A percentile compares a stretch with the other conserved stretches of the same genome.
Conservation (phyloP, 2,888 invertebrate genomes). For the Anthoptus insignis region DNA sequence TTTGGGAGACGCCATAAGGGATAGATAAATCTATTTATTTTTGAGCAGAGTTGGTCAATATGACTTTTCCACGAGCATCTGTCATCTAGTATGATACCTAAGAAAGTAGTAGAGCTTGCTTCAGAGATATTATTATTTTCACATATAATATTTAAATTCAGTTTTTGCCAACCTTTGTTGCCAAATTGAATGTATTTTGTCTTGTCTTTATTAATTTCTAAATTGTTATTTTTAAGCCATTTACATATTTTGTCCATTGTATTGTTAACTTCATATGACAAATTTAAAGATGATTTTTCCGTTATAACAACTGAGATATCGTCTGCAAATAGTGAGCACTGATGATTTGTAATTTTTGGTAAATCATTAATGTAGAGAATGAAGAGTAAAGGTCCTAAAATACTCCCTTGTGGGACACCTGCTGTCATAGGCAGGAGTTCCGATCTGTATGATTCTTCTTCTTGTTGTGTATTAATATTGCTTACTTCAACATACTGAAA, state of each 20-base stretch:
- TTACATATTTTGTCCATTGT: too few species aligned
- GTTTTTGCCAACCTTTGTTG: background rate
- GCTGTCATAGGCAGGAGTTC: background rate
- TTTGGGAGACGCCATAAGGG: background rate
- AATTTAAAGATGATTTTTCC: background rate
- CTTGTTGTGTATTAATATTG: background rate
- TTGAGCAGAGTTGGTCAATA: background rate
- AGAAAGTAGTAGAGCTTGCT: background rate
- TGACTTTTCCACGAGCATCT: background rate
- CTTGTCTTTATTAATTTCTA: background rate
- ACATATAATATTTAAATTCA: background rate
- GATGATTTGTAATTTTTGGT: too few species aligned
- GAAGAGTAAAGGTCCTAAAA: background rate
- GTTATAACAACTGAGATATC: background rate
- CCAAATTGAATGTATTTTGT: background rate
- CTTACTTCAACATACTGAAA: background rate
- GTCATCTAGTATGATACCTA: background rate
- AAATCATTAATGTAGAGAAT: background rate
- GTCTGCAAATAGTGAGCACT: background rate
- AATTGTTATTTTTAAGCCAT: background rate
- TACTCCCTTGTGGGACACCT: constrained; percentile 1
- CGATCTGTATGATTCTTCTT: background rate
- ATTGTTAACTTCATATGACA: background rate
- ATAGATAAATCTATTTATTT: background rate
- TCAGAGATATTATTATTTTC: background rate